Base-by-base conservation (phyloP, 2,113 vertebrate species). In the human region DNA sequence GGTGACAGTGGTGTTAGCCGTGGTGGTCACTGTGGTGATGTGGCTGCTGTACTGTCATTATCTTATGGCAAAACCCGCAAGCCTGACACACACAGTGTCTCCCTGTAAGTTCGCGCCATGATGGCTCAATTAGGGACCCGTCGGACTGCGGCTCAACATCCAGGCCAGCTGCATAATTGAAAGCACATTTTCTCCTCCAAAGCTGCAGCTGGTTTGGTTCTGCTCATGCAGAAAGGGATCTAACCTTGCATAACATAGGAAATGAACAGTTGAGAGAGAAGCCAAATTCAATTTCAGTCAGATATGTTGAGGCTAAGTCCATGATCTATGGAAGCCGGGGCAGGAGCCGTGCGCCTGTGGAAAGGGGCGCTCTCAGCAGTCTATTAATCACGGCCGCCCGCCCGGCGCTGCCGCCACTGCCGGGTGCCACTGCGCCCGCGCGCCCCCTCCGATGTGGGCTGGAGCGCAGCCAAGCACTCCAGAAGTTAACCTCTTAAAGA, bases 251-350 rank as follows among this genome's bases (percentile, higher is more conserved):
- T 99, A 99, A 99, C 98, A 99, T 99, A 99, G 99, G 99, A 99
- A 99, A 99, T 99, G 99, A 99, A 99, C 98, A 98, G 99, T 99
- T 99, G 99, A 99, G 99, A 98, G 99, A 99, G 99, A 99, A 99
- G 99, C 99, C 99, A 99, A 99, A 99, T 99, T 99, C 99, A 99
- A 99, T 99, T 99, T 99, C 98, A 99, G 98, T 99, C 99, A 99
- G 99, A 99, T 99, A 98, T 98, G 99, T 99, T 98, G 98, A 99
- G 99, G 98, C 99, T 98, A 98, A 99, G 99, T 98, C 99, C 98
- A 95, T 99, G 98, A 99, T 99, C 98, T 99, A 98, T 99, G 99
- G 98, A 98, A 98, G 98, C 98, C 97, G 83, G 98, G 98, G 98
- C 98, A 98, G 98, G 98, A 98, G 97, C 98, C 97, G 98, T 97